These are phyloP conservation scores for Drosophila koepferae DNA, from an alignment of 2,888 invertebrate genomes.

Conservation along the genomic window DNA sequence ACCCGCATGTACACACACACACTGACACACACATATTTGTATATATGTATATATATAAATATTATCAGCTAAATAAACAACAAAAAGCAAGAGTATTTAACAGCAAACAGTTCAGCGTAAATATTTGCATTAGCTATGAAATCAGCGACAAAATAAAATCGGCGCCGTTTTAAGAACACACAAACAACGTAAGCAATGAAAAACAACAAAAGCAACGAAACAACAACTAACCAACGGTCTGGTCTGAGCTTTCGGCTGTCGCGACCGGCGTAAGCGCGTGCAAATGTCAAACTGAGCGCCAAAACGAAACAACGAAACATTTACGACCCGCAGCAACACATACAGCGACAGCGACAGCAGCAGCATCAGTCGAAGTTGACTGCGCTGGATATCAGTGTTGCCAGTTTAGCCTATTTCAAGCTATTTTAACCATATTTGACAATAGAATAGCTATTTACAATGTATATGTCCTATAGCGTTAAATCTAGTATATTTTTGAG, in stretches of 20 bases:
- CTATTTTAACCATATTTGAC: no score
- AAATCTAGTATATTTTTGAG: no score
- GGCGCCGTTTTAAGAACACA: constrained; percentile 26
- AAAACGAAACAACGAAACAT: constrained; percentile 51
- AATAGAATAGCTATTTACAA: no score
- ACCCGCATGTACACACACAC: constrained; percentile 19
- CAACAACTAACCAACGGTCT: constrained; percentile 47
- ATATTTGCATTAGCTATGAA: constrained; percentile 66
- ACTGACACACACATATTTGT: constrained; percentile 4
- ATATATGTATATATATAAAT: not conserved
- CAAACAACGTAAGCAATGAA: constrained; percentile 7
- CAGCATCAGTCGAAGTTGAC: not conserved
- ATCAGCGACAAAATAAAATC: constrained; percentile 64
- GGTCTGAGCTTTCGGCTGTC: constrained; percentile 44
- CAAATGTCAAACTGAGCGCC: constrained; percentile 77
- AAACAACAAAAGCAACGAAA: constrained; percentile 26
- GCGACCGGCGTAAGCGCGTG: constrained; percentile 76
- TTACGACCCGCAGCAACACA: constrained; percentile 28
- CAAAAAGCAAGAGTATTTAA: constrained; percentile 25
- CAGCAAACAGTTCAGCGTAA: constrained; percentile 36
- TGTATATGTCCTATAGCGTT: no score
- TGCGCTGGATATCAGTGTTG: not conserved
- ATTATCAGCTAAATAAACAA: constrained; percentile 21
- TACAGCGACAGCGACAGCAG: not conserved
- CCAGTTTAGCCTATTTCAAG: no score